Evolutionary conservation across 2,888 invertebrate genomes (phyloP).

Genomic region (Diachrysia chrysitis): DNA sequence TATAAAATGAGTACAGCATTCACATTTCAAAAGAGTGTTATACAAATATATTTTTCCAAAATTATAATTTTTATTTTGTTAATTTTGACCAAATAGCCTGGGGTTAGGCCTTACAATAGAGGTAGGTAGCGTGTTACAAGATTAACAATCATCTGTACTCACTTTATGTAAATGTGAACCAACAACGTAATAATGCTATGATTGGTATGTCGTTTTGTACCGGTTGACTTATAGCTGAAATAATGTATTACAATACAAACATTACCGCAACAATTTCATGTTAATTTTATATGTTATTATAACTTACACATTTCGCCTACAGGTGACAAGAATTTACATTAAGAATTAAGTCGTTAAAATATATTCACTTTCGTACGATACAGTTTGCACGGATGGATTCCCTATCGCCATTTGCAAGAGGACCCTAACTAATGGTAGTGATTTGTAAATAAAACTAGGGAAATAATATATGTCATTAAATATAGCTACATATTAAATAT

Average conservation of each 20-base stretch:
- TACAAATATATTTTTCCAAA: constrained; percentile 69
- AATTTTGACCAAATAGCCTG: constrained; percentile 63
- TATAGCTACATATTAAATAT: constrained; percentile 57
- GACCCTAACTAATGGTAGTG: constrained; percentile 60
- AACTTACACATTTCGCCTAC: constrained; percentile 57
- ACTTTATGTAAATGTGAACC: constrained; percentile 58
- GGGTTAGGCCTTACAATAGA: constrained; percentile 71
- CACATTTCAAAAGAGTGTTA: constrained; percentile 56
- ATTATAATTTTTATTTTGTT: constrained; percentile 62
- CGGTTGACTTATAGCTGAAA: constrained; percentile 48
- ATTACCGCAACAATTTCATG: constrained; percentile 62
- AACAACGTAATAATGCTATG: constrained; percentile 32
- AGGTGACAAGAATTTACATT: constrained; percentile 60
- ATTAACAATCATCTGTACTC: constrained; percentile 65
- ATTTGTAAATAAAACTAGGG: constrained; percentile 64
- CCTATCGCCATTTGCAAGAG: constrained; percentile 58
- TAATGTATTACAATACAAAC: constrained; percentile 57
- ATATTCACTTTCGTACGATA: constrained; percentile 57
- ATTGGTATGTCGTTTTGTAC: constrained; percentile 53
- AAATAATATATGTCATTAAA: constrained; percentile 51
- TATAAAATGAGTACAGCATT: constrained; percentile 77
- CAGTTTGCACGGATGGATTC: constrained; percentile 55
- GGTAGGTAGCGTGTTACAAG: constrained; percentile 68
- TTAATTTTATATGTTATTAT: constrained; percentile 44
- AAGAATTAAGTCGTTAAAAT: constrained; percentile 46